These are phyloP conservation scores for Ellobius talpinus DNA, from an alignment of 2,113 vertebrate genomes.

Conservation along the genomic window DNA sequence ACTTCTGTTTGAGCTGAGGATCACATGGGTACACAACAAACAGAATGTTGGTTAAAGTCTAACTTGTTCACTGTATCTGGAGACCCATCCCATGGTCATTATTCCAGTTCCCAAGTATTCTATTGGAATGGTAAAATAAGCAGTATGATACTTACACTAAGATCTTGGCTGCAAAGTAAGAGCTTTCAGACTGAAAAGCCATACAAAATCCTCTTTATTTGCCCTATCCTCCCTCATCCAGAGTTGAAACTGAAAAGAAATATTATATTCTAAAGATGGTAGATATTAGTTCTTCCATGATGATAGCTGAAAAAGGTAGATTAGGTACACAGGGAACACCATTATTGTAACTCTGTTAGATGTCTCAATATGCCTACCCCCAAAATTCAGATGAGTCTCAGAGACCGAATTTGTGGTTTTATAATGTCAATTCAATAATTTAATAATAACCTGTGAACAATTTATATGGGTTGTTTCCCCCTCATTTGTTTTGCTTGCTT, in stretches of 20 bases:
- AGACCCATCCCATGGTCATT: neutral
- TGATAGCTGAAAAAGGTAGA: neutral
- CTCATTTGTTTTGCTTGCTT: neutral
- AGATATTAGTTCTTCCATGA: neutral
- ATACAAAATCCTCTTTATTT: neutral
- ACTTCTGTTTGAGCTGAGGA: neutral
- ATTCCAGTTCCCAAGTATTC: neutral
- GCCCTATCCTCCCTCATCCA: neutral
- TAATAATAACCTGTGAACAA: neutral
- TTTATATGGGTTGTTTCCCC: neutral
- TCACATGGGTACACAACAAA: neutral
- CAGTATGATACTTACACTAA: neutral
- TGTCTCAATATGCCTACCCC: neutral
- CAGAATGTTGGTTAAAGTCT: neutral
- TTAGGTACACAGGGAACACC: rapidly evolving
- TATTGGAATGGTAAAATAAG: neutral
- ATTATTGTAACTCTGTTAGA: neutral
- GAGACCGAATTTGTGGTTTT: neutral
- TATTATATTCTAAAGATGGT: neutral
- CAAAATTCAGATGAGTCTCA: neutral
- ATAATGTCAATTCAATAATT: neutral
- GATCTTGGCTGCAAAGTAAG: neutral
- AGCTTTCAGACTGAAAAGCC: neutral
- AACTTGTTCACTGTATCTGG: neutral
- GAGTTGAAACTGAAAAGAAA: neutral